These are phyloP conservation scores for Pteropus alecto DNA, from an alignment of 2,113 vertebrate genomes.

Conservation along the genomic window DNA sequence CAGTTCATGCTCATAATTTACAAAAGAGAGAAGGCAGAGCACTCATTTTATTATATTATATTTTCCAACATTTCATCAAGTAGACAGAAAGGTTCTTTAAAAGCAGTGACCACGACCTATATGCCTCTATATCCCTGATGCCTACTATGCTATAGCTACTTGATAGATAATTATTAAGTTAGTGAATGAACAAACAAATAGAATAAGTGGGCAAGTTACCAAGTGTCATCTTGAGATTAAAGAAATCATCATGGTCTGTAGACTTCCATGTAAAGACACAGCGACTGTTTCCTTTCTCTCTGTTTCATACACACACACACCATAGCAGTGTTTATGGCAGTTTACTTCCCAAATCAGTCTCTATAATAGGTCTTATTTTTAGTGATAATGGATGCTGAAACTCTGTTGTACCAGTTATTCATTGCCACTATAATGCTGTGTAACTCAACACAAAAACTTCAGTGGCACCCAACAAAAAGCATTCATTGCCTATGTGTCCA, in stretches of 20 bases:
- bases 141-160: background rate
- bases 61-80: background rate
- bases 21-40: background rate
- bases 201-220: background rate
- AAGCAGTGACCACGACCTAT: background rate
- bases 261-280: background rate
- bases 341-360: background rate
- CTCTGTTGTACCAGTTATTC: background rate
- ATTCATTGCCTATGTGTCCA: background rate
- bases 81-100: background rate
- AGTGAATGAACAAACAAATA: background rate
- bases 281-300: background rate
- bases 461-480: background rate
- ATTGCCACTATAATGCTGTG: background rate
- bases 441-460: background rate
- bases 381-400: background rate
- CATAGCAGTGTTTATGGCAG: background rate
- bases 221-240: background rate
- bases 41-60: too few relatives aligned
- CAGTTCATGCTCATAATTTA: background rate
- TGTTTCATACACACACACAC: background rate
- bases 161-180: background rate
- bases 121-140: background rate
- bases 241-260: background rate
- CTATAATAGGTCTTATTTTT: background rate